phyloP scores from a whole-genome alignment of 2,888 invertebrate species.

The Limnephilus auricula region DNA sequence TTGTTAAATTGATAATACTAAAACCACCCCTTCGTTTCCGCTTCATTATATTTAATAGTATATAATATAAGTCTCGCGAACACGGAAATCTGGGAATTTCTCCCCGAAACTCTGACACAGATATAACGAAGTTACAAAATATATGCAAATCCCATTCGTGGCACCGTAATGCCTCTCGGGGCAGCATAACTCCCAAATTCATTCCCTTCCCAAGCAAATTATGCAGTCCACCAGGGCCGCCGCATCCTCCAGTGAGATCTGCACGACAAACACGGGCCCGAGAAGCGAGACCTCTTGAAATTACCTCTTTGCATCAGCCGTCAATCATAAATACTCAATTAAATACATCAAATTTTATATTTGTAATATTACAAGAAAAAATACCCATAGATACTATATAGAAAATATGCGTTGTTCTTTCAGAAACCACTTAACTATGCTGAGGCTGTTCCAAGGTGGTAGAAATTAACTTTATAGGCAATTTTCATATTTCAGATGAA shows the following conservation, averaged over 20 bases:
- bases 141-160: conserved; percentile 53
- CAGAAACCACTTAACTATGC: too few species aligned
- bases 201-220: conserved; percentile 40
- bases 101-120: conserved; percentile 11
- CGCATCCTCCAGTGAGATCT: not conserved
- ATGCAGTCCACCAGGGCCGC: not conserved
- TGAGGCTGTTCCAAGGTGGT: too few species aligned
- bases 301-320: not conserved
- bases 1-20: not conserved
- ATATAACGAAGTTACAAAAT: conserved; percentile 49
- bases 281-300: not conserved
- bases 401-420: too few species aligned
- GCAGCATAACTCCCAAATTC: conserved; percentile 51
- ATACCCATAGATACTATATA: too few species aligned
- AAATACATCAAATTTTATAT: too few species aligned
- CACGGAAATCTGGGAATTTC: conserved; percentile 33
- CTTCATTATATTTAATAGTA: not conserved
- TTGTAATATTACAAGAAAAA: too few species aligned
- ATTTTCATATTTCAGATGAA: too few species aligned
- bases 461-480: too few species aligned
- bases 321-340: too few species aligned
- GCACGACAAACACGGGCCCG: not conserved
- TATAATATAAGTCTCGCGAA: not conserved
- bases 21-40: not conserved
- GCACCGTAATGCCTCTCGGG: conserved; percentile 40